Evolutionary conservation across 2,888 invertebrate species (phyloP), one percentile per base, ranked within the genome.

Genomic region (Archaeoteleia sp.): DNA sequence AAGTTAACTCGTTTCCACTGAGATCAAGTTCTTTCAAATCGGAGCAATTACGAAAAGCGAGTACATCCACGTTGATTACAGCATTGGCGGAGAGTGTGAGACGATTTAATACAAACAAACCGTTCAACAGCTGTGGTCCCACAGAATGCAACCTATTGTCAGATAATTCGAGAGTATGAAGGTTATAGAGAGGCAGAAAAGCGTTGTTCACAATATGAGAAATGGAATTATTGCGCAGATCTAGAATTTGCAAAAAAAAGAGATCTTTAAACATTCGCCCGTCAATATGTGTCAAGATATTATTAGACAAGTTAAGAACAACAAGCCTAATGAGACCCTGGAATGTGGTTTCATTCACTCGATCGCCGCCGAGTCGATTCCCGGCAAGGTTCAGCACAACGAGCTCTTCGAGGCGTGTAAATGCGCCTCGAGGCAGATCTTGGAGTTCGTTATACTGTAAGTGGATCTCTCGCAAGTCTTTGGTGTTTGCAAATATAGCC

Each of bases 201-300:
- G 95, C 93, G 80, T 94, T 93, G 78, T 94, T 93, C 87, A 94
- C 94, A 72, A 95, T 92, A 79, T 92, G 93, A n/a, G 93, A 93
- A 78, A 96, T 93, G 5, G 93, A 92, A 82, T 96, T 96, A 83
- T 95, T 95, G 78, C 93, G 90, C 76, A 96, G 87, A 84, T 94
- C 93, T 55, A 96, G 88, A 70, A 94, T 94, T 88, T 95, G 95
- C 55, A 96, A 87, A 80, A 94, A 93, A 82, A 92, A 93, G 69
- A 96, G 87, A 82, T 95, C 95, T 85, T 94, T 94, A 85, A 96
- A 96, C 46, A 94, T 94, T 75, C 91, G 90, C 9, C 92, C 91
- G 77, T 95, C 95, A 72, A 96, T 91, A 74, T 93, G 90, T 0
- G 93, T 94, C 25, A 96, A 85, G n/a, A 92, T 91, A 81, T 96